Percentiles rank a stretch among this genome's conserved stretches.
phyloP scores from a whole-genome alignment of 2,113 vertebrate species.

The Cheilinus undulatus region DNA sequence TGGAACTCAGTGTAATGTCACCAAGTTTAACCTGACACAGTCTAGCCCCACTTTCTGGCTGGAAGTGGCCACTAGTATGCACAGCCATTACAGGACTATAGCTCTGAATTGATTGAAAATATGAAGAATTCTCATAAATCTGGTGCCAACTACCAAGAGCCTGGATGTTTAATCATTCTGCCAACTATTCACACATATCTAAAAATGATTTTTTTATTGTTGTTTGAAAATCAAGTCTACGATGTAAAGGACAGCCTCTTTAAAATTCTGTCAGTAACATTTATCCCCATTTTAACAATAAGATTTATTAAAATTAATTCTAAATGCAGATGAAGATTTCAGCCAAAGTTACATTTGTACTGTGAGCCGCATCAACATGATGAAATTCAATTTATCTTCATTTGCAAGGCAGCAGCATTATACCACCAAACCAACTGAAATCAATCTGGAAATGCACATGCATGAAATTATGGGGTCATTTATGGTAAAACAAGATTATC shows the following conservation, averaged over 20 bases:
- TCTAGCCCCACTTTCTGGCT: too few relatives aligned
- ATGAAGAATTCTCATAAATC: too few relatives aligned
- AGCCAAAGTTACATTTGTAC: conserved; percentile 10
- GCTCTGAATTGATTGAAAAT: too few relatives aligned
- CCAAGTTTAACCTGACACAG: too few relatives aligned
- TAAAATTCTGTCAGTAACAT: not conserved
- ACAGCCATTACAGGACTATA: too few relatives aligned
- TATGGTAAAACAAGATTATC: conserved; percentile 37
- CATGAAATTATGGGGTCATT: conserved; percentile 43
- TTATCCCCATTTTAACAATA: not conserved
- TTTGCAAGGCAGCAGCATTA: conserved; percentile 16
- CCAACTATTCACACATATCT: too few relatives aligned
- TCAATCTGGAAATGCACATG: conserved; percentile 45
- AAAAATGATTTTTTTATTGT: too few relatives aligned
- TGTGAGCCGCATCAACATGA: conserved; percentile 18
- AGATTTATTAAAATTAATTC: not conserved
- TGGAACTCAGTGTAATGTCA: too few relatives aligned
- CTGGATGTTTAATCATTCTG: too few relatives aligned
- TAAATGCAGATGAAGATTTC: conserved; percentile 8
- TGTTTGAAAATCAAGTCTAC: not conserved
- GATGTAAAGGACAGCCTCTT: not conserved
- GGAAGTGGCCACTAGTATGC: too few relatives aligned
- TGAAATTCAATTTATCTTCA: conserved; percentile 28
- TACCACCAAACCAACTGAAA: conserved; percentile 38
- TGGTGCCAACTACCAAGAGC: too few relatives aligned